phyloP scores from a whole-genome alignment of 2,113 vertebrate species.

The Platysteira castanea region DNA sequence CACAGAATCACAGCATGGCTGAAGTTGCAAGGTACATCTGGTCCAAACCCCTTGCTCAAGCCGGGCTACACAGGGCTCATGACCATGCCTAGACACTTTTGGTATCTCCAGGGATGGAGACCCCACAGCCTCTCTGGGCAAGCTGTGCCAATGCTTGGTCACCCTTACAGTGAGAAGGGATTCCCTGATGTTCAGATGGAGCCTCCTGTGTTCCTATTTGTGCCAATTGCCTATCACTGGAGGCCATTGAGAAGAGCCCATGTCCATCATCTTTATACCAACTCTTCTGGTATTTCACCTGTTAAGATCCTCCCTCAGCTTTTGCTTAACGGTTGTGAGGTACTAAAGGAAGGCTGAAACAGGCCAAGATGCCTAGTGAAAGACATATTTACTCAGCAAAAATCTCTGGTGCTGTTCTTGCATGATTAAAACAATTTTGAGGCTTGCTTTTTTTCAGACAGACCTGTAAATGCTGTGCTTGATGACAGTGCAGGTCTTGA shows the following conservation, averaged over 20 bases:
- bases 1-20: neutral
- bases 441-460: neutral
- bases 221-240: neutral
- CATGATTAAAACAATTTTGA: neutral
- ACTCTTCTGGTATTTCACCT: neutral
- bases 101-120: neutral
- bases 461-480: neutral
- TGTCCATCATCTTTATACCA: neutral
- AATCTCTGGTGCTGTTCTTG: neutral
- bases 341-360: neutral
- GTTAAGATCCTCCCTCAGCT: neutral
- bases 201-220: neutral
- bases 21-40: neutral
- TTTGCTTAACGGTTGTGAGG: neutral
- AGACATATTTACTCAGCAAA: neutral
- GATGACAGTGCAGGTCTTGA: neutral
- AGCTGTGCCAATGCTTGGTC: neutral
- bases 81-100: neutral
- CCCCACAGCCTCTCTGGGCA: neutral
- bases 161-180: neutral
- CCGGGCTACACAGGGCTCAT: neutral
- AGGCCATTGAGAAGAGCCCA: neutral
- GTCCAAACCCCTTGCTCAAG: neutral
- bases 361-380: neutral
- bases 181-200: neutral